Conservation (phyloP, 2,113 vertebrate species). For the Perca flavescens region DNA sequence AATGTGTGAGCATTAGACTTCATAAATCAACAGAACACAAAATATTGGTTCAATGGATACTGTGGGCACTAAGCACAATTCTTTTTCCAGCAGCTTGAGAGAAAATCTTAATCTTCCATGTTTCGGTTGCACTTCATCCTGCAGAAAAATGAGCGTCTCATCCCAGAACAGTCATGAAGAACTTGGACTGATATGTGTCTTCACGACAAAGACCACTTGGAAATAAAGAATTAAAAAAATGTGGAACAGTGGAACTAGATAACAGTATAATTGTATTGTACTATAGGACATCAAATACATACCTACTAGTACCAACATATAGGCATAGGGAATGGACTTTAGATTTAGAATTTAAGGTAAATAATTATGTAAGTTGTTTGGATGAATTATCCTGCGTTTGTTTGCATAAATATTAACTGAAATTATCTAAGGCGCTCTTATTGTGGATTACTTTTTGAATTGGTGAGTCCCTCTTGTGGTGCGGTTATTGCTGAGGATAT, state of each 20-base stretch:
- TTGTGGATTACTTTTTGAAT: neutral
- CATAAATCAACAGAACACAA: neutral
- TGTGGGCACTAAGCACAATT: neutral
- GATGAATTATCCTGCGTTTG: neutral
- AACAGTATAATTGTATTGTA: neutral
- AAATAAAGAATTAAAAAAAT: neutral
- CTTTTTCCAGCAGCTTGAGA: neutral
- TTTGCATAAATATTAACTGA: neutral
- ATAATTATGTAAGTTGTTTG: neutral
- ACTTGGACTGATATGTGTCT: neutral
- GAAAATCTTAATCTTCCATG: neutral
- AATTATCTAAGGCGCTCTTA: neutral
- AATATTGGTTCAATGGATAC: neutral
- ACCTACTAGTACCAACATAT: neutral
- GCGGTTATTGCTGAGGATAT: neutral
- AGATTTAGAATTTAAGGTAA: neutral
- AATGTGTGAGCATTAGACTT: neutral
- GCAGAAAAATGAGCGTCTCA: constrained; percentile 14
- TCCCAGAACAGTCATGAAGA: neutral
- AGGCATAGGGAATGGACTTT: neutral
- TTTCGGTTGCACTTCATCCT: constrained; percentile 1
- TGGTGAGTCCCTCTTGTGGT: neutral
- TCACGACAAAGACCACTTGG: neutral
- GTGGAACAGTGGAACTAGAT: neutral
- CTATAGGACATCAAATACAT: neutral